Evolutionary conservation across 2,797 vertebrate genomes (phyloP), one percentile per base, ranked within the genome.

Genomic region (Sphenopsis melanotis): DNA sequence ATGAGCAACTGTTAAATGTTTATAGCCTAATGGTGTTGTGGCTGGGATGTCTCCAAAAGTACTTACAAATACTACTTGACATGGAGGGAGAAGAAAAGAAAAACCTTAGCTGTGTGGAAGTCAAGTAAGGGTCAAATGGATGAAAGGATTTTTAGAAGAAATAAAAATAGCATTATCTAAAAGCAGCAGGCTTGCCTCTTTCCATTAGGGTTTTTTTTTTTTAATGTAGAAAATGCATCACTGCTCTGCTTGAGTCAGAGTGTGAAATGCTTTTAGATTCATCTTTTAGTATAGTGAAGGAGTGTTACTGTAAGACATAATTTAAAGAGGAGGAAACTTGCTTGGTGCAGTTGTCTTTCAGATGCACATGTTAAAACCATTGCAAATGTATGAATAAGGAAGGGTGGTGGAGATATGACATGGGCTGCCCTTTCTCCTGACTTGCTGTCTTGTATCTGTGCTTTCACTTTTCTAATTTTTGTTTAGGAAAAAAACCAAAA

Each of bases 101-200:
- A 86, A 89, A 88, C 14, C 10, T 94, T 77, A 83, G 20, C 63
- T 91, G 10, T 49, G 61, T 92, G 71, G 61, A 93, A 97, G 90
- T 95, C 61, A 83, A 69, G 30, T 57, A 92, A 90, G 41, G 95
- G 79, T 79, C 82, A 95, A 94, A 92, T 74, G 36, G 50, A 75
- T 89, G 55, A 92, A 59, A 68, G 70, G 37, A 56, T 39, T 96
- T 89, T 96, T 69, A 84, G 60, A 90, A 74, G 59, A n/a, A 89
- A 69, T 95, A 81, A 96, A 95, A 94, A 80, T 65, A 79, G 30
- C 94, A 68, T 94, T 81, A 65, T 59, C 32, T 23, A 44, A 66
- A 74, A 96, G 41, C 19, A 89, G 29, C 53, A 57, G 56, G 17
- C 34, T 85, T 96, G 75, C 80, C 39, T 75, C n/a, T 93, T 94